Evolutionary conservation across 2,113 vertebrate species (phyloP).

Genomic region (Orthonyx spaldingii): DNA sequence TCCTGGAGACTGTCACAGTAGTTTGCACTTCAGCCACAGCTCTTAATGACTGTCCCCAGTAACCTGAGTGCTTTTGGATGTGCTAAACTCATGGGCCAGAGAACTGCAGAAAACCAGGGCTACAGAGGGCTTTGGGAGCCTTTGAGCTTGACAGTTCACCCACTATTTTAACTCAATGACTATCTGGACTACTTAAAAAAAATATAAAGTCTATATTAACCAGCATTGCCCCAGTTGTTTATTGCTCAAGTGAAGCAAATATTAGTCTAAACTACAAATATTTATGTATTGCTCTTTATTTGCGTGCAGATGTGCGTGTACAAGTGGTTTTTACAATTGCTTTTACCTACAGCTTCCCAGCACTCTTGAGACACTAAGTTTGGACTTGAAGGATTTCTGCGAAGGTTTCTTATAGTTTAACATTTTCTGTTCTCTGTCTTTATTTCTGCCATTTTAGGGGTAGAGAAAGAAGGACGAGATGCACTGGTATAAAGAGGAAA

Average conservation of each 20-base stretch:
- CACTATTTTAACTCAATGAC: neutral
- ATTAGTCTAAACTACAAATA: neutral
- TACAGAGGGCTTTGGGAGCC: neutral
- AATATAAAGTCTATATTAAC: neutral
- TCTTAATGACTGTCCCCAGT: neutral
- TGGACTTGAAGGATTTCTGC: neutral
- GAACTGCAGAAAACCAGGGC: neutral
- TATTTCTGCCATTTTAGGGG: neutral
- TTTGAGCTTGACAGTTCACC: neutral
- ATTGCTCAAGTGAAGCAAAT: neutral
- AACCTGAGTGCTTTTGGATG: neutral
- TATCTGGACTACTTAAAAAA: neutral
- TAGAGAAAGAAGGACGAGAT: neutral
- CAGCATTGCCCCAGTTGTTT: neutral
- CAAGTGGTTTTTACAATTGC: neutral
- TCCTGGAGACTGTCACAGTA: neutral
- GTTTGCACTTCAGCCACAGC: neutral
- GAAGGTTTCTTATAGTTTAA: neutral
- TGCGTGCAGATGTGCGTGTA: neutral
- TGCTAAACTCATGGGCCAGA: neutral
- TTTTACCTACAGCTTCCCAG: neutral
- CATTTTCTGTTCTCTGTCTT: neutral
- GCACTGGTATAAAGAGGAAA: neutral
- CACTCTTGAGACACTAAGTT: neutral
- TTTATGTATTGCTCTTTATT: neutral